Evolutionary conservation across 2,888 invertebrate species (phyloP).

Genomic region (Apotomis turbidana): DNA sequence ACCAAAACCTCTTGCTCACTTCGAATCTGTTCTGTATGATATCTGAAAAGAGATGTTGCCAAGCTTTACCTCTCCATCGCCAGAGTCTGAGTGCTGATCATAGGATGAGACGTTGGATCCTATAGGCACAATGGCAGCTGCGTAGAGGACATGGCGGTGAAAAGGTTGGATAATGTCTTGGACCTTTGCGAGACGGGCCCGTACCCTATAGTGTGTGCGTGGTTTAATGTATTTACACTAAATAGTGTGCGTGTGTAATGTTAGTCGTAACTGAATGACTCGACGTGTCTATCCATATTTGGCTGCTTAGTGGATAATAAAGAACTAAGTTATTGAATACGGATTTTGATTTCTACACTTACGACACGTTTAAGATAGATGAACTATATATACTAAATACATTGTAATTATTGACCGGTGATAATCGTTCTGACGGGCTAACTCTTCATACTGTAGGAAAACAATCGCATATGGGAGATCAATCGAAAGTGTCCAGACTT

Average conservation of each 20-base stretch:
- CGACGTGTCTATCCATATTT: slow-evolving; percentile 28
- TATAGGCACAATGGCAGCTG: too few species aligned
- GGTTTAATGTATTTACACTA: slow-evolving; percentile 29
- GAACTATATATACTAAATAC: too few species aligned
- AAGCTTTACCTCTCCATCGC: neutral
- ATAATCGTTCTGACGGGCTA: too few species aligned
- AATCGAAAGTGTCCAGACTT: too few species aligned
- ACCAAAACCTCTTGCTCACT: neutral
- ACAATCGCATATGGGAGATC: too few species aligned
- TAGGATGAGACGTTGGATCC: too few species aligned
- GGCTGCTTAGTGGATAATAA: slow-evolving; percentile 59
- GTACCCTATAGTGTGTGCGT: slow-evolving; percentile 24
- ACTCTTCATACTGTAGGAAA: too few species aligned
- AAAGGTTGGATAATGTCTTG: neutral
- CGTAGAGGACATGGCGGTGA: neutral
- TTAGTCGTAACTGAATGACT: slow-evolving; percentile 18
- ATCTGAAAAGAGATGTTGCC: slow-evolving; percentile 1
- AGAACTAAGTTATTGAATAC: slow-evolving; percentile 57
- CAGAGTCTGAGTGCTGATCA: neutral
- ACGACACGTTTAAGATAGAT: neutral
- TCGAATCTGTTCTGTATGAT: neutral
- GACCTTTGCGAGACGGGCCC: slow-evolving; percentile 17
- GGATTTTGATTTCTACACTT: slow-evolving; percentile 6
- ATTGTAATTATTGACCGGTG: too few species aligned
- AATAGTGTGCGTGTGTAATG: slow-evolving; percentile 15